Evolutionary conservation across 2,797 vertebrate species (phyloP), one percentile per base, ranked within the genome.

Genomic region (Channa striata): DNA sequence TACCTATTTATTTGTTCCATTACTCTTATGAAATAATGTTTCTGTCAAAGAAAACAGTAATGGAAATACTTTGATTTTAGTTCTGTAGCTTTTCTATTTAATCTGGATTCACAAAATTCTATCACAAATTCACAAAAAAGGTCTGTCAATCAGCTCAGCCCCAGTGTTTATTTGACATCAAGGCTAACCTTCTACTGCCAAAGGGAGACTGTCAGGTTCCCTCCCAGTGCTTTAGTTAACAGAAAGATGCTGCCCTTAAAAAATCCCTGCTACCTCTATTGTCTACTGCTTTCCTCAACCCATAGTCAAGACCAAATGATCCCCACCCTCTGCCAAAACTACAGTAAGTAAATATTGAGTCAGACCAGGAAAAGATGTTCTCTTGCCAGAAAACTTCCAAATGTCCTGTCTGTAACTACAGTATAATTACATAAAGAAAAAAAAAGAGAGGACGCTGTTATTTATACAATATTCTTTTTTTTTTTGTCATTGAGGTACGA

Each of bases 351-450:
- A 11, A 42, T 30, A n/a, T 69, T 23, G 17, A 23, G 5, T 64
- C 50, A 14, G 40, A 14, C 47, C 54, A 47, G 19, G 13, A 56
- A 23, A 42, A 33, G 44, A 58, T 75, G 72, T 78, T 49, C 42
- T 60, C 77, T 6, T 50, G 50, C 25, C 34, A 42, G 21, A 73
- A 74, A 42, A 20, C 68, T 69, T 51, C 39, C 30, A 59, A 23
- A 73, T 30, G 47, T 71, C 77, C 81, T 83, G 80, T 77, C 80
- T 72, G 67, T 50, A 59, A 39, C 5, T 36, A 30, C 59, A 60
- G 20, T 49, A 12, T 4, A 8, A 30, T 42, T 13, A n/a, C n/a
- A n/a, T n/a, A 6, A 39, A 47, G 19, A 11, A 53, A 56, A 83
- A 64, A 67, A 59, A 65, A 54, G 37, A 46, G 44, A 42, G 43